Base-by-base conservation (phyloP, 2,888 invertebrate genomes). In the Dorcus parallelipipedus region DNA sequence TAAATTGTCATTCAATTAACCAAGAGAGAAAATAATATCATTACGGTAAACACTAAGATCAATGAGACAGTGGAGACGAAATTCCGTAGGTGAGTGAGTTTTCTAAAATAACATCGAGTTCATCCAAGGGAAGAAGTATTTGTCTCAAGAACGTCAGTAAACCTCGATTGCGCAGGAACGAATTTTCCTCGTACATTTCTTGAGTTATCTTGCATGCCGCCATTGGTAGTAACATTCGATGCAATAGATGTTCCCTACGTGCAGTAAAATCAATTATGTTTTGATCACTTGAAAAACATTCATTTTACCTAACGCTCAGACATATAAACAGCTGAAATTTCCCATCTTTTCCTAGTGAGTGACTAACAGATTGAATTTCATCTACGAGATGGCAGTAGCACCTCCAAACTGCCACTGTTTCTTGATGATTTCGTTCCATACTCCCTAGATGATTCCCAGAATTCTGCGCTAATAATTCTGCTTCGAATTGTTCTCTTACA, bases 321-420 rank as follows among this genome's bases (percentile, higher is more conserved):
- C 97, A 97, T 67, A 97, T 89, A 74, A 98, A 96, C 41, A 97
- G 84, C 78, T 98, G 97, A 77, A 99, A 97, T 79, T 97, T 96
- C 51, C 97, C 97, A 80, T 99, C 98, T 78, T 98, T 98, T 54
- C 98, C 99, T 20, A 95, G 83, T n/a, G 90, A 83, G 70, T 87
- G 87, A 54, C 93, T 93, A 1, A 90, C 90, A 50, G 86, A 86
- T 75, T 89, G 90, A 62, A 98, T 93, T 78, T 94, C 94, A 71
- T 91, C 90, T 73, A 97, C 87, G 9, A 97, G 83, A 72, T 93
- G 91, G 76, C 93, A 92, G 79, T 93, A 95, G 71, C 93, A 90
- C 59, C 91, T 83, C 86, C 95, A 91, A 61, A 95, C 90, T 8
- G 89, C 87, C 51, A 88, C 79, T 1, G 78, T 78, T 69, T 76